These are phyloP conservation scores for Caradrina kadenii DNA, from an alignment of 2,888 invertebrate genomes.

Conservation along the genomic window DNA sequence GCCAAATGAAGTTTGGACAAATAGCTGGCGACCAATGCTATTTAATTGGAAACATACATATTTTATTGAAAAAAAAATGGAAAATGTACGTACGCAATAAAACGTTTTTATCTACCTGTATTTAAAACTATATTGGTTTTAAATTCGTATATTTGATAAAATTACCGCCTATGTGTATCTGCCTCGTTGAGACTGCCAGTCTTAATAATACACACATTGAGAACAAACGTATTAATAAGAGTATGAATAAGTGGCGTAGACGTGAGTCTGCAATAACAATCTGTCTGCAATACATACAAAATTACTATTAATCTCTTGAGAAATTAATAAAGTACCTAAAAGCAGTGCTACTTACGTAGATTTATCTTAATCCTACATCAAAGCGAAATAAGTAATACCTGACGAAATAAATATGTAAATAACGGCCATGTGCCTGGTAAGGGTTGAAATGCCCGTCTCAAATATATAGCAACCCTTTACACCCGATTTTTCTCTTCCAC, in stretches of 20 bases:
- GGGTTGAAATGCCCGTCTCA: slow-evolving; percentile 8
- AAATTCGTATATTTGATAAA: too few relatives aligned
- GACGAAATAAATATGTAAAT: slow-evolving; percentile 36
- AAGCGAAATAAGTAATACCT: not conserved
- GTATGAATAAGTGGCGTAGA: not conserved
- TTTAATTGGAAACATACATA: slow-evolving; percentile 33
- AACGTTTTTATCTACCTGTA: too few relatives aligned
- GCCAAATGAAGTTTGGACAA: slow-evolving; percentile 34
- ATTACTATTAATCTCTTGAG: not conserved
- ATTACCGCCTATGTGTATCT: too few relatives aligned
- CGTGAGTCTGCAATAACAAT: too few relatives aligned
- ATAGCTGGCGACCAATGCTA: slow-evolving; percentile 17
- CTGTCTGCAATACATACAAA: not conserved
- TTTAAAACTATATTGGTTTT: too few relatives aligned
- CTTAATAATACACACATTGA: not conserved
- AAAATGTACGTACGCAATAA: not conserved
- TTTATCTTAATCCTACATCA: slow-evolving; percentile 16
- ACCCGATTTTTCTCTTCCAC: slow-evolving; percentile 27
- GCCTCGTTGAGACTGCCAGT: not conserved
- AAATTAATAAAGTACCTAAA: not conserved
- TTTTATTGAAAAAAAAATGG: slow-evolving; percentile 18
- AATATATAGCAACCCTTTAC: slow-evolving; percentile 17
- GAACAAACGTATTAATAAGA: not conserved
- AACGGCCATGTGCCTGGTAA: not conserved
- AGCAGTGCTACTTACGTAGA: not conserved